Percentiles rank a stretch among this genome's conserved stretches.
phyloP scores from a whole-genome alignment of 2,797 vertebrate species.

The Astyanax mexicanus region DNA sequence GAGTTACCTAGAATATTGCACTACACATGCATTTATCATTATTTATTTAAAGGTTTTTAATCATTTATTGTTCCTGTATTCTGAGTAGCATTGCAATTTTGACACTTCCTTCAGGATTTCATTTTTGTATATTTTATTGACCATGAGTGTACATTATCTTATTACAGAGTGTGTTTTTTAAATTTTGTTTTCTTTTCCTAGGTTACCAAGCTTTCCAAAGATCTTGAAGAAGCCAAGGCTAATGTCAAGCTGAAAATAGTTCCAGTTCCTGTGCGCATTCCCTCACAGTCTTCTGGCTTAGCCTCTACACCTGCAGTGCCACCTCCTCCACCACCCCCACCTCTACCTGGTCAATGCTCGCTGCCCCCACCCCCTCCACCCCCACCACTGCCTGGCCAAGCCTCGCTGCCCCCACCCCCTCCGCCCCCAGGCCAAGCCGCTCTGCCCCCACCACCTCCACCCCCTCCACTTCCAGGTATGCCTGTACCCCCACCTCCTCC shows the following conservation, averaged over 20 bases:
- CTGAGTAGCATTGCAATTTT: no score
- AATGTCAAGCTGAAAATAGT: conserved; percentile 81
- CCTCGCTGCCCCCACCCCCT: conserved; percentile 62
- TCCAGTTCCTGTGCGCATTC: conserved; percentile 68
- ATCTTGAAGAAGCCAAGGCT: conserved; percentile 83
- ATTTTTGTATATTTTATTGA: no score
- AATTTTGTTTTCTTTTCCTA: conserved; percentile 60
- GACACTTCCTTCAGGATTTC: no score
- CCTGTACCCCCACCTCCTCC: conserved; percentile 66
- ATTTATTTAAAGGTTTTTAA: no score
- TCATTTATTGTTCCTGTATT: no score
- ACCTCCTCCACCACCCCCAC: conserved; percentile 60
- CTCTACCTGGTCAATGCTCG: conserved; percentile 54
- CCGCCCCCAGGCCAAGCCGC: conserved; percentile 46
- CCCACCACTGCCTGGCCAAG: conserved; percentile 61
- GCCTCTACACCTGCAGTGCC: background rate
- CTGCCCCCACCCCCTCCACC: conserved; percentile 51
- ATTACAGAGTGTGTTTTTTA: no score
- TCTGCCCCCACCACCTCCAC: conserved; percentile 60
- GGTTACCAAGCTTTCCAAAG: conserved; percentile 82
- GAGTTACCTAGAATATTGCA: no score
- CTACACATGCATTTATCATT: no score
- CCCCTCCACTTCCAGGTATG: conserved; percentile 59
- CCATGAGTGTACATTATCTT: no score
- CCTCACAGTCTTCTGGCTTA: conserved; percentile 47